A percentile compares a stretch with the other conserved stretches of the same genome.
Evolutionary conservation across 1,140 invertebrate species (phyloP).

Genomic region (Wasmannia auropunctata): DNA sequence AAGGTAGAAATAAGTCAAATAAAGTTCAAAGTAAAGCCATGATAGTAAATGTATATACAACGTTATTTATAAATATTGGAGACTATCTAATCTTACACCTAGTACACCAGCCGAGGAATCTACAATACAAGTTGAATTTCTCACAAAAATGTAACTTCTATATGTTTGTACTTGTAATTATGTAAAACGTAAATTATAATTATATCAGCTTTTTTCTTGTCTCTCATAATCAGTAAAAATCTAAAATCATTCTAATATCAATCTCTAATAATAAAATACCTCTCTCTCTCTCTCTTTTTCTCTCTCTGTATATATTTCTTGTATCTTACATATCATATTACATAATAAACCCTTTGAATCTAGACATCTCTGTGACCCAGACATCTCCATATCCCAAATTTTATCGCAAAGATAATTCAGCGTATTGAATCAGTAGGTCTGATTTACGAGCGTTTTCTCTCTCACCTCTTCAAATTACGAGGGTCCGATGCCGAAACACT

Average conservation of each 20-base stretch:
- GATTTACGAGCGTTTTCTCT: constrained; percentile 21
- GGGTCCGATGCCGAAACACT: constrained; percentile 73
- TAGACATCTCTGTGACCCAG: not conserved
- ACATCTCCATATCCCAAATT: not conserved
- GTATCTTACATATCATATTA: not conserved
- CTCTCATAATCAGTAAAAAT: not conserved
- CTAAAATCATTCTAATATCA: not conserved
- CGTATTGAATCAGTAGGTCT: constrained; percentile 24
- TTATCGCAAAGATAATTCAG: constrained; percentile 16
- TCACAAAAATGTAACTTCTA: no score
- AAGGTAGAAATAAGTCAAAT: not conserved
- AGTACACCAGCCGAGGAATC: not conserved
- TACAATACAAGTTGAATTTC: not conserved
- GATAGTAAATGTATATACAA: not conserved
- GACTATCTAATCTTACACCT: not conserved
- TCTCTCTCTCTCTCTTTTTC: no score
- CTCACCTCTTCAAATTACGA: constrained; percentile 17
- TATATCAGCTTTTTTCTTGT: not conserved
- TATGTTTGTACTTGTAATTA: no score
- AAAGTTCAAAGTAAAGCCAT: not conserved
- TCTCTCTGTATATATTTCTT: not conserved
- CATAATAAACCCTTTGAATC: not conserved
- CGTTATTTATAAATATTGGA: not conserved
- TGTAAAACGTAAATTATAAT: not conserved
- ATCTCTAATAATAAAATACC: not conserved